phyloP scores from a whole-genome alignment of 2,113 vertebrate species.

The Hystrix brachyura region DNA sequence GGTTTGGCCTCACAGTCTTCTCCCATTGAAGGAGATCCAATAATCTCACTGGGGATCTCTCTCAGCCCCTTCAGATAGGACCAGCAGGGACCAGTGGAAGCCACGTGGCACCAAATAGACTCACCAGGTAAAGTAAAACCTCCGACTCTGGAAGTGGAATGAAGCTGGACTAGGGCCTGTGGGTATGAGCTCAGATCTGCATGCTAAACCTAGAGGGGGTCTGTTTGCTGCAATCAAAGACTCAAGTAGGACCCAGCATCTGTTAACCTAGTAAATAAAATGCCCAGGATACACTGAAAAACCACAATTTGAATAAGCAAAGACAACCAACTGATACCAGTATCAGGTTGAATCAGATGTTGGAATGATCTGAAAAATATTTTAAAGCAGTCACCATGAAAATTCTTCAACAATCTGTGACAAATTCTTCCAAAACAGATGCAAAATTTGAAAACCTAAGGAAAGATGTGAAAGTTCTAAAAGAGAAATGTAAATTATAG shows the following conservation, averaged over 20 bases:
- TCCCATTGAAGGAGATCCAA: background rate
- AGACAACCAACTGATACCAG: background rate
- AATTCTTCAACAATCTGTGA: background rate
- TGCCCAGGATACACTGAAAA: background rate
- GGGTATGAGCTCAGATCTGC: background rate
- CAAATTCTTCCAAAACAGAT: slow-evolving; percentile 37
- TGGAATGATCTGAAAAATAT: slow-evolving; percentile 1
- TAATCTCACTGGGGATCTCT: background rate
- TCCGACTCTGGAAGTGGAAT: background rate
- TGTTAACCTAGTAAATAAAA: background rate
- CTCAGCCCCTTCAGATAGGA: background rate
- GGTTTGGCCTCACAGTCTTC: background rate
- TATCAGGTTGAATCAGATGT: slow-evolving; percentile 12
- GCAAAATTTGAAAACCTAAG: slow-evolving; percentile 27
- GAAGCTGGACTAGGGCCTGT: background rate
- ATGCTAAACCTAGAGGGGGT: background rate
- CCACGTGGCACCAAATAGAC: background rate
- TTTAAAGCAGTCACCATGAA: slow-evolving; percentile 1
- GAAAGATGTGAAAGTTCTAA: background rate
- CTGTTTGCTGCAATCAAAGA: background rate
- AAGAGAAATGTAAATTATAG: slow-evolving; percentile 47
- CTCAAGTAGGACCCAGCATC: background rate
- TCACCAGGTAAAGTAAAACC: background rate
- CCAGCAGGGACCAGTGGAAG: background rate
- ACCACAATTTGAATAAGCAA: slow-evolving; percentile 27